Conservation (phyloP, 2,888 invertebrate species). For the Lottia scabra region DNA sequence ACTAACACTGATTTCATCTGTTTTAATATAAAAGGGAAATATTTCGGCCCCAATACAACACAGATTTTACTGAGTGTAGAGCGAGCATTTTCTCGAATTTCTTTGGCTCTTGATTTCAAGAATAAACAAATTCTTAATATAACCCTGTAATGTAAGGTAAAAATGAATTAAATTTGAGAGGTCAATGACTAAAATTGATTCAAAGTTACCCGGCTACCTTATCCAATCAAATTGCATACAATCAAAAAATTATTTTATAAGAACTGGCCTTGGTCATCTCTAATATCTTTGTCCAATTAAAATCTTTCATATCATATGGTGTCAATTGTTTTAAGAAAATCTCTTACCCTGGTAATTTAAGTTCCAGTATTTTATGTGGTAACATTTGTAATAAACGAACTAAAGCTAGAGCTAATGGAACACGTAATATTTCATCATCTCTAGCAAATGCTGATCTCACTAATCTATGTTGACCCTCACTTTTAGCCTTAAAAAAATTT, state of each 20-base stretch:
- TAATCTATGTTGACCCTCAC: constrained; percentile 65
- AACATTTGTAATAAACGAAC: constrained; percentile 91
- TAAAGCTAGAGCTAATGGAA: constrained; percentile 92
- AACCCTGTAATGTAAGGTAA: constrained; percentile 42
- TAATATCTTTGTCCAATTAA: too few species aligned
- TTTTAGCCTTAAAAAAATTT: constrained; percentile 48
- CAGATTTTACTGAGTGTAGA: constrained; percentile 94
- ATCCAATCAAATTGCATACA: too few species aligned
- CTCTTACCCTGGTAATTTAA: constrained; percentile 84
- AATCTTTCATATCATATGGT: too few species aligned
- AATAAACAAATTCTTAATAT: constrained; percentile 85
- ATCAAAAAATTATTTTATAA: too few species aligned
- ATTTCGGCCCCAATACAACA: constrained; percentile 84
- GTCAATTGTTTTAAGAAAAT: too few species aligned
- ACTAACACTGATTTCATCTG: constrained; percentile 85
- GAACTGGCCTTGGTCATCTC: too few species aligned
- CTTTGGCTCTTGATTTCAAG: constrained; percentile 87
- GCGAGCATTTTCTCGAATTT: constrained; percentile 85
- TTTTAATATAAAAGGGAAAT: constrained; percentile 81
- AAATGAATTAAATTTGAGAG: too few species aligned
- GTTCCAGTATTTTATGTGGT: constrained; percentile 80
- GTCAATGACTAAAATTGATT: too few species aligned
- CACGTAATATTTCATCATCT: constrained; percentile 85
- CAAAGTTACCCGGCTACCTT: too few species aligned
- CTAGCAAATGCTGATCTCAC: constrained; percentile 65